Percentiles rank a stretch among this genome's conserved stretches.
phyloP scores from a whole-genome alignment of 2,113 vertebrate genomes.

The Platanista minor region DNA sequence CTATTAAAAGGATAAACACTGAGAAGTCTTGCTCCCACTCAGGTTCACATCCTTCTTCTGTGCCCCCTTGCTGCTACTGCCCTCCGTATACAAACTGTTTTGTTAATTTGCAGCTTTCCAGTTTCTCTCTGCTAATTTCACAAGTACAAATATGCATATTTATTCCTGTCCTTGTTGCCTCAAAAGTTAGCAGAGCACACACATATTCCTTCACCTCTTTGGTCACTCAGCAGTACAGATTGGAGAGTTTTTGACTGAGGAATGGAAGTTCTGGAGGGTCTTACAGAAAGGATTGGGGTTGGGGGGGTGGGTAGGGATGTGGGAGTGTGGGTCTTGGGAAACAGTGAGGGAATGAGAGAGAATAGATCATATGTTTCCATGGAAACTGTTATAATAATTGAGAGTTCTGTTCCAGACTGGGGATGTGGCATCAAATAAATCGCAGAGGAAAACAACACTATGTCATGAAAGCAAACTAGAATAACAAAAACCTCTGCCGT shows the following conservation, averaged over 20 bases:
- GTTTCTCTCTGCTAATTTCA: background rate
- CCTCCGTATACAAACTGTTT: background rate
- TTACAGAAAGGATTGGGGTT: background rate
- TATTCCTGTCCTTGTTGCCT: constrained; percentile 1
- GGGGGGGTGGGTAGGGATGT: background rate
- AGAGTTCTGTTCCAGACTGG: constrained; percentile 36
- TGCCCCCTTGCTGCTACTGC: background rate
- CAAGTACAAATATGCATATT: background rate
- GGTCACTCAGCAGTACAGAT: background rate
- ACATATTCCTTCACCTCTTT: background rate
- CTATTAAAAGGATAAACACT: background rate
- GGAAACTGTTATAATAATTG: constrained; percentile 62
- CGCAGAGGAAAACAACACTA: background rate
- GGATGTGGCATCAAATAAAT: constrained; percentile 30
- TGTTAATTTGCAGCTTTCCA: background rate
- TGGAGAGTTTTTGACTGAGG: background rate
- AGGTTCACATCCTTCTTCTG: background rate
- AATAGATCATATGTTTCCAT: constrained; percentile 52
- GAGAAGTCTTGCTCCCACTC: background rate
- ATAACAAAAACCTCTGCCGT: background rate
- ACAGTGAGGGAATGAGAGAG: background rate
- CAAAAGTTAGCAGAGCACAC: background rate
- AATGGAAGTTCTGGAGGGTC: background rate
- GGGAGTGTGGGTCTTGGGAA: constrained; percentile 19
- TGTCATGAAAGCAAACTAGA: background rate